Percentiles rank a stretch among this genome's conserved stretches.
Conservation (phyloP, 2,888 invertebrate species). For the Nebria salina region DNA sequence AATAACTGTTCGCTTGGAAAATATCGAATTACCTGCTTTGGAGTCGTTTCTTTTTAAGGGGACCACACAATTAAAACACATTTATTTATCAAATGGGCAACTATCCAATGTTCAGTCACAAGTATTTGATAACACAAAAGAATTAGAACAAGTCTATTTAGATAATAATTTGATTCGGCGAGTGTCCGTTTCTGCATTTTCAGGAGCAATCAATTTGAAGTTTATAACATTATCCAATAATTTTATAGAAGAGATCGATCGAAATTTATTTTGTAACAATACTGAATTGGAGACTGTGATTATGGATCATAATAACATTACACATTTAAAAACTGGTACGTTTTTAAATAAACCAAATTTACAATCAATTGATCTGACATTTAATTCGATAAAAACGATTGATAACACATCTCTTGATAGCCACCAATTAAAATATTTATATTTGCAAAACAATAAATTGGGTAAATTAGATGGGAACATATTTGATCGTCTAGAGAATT, state of each 20-base stretch:
- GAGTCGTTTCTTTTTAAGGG: slow-evolving; percentile 32
- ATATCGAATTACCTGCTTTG: slow-evolving; percentile 20
- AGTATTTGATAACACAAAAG: slow-evolving; percentile 27
- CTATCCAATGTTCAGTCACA: slow-evolving; percentile 24
- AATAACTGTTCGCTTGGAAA: slow-evolving; percentile 2
- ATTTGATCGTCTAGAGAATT: slow-evolving; percentile 38
- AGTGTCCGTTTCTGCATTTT: slow-evolving; percentile 28
- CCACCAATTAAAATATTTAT: slow-evolving; percentile 12
- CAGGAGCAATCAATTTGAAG: slow-evolving; percentile 24
- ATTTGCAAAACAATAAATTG: slow-evolving; percentile 39
- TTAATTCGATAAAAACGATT: slow-evolving; percentile 32
- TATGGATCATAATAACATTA: slow-evolving; percentile 30
- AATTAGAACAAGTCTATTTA: slow-evolving; percentile 27
- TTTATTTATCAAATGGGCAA: slow-evolving; percentile 35
- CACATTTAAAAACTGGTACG: slow-evolving; percentile 15
- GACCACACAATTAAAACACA: slow-evolving; percentile 27
- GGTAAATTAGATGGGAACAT: slow-evolving; percentile 24
- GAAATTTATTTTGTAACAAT: slow-evolving; percentile 25
- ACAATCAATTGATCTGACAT: slow-evolving; percentile 30
- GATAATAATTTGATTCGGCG: slow-evolving; percentile 34
- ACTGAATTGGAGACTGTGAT: slow-evolving; percentile 24
- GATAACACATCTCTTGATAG: slow-evolving; percentile 9
- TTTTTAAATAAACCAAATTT: slow-evolving; percentile 27
- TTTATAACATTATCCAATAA: slow-evolving; percentile 31
- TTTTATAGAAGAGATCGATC: slow-evolving; percentile 29